Conservation (phyloP, 2,113 vertebrate genomes). For the Odocoileus hemionus region DNA sequence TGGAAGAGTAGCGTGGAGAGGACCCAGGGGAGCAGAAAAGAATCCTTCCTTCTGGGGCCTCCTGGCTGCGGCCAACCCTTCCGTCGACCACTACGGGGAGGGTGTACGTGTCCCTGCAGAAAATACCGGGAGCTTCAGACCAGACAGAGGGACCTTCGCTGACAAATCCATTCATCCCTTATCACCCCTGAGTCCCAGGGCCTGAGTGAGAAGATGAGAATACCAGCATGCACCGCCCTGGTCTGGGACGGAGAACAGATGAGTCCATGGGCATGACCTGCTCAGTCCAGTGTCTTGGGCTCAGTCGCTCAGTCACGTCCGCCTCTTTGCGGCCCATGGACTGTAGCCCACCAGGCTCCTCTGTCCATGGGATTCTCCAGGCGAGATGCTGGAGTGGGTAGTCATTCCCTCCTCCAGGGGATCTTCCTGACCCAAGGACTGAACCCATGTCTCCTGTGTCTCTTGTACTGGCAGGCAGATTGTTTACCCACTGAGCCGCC, state of each 20-base stretch:
- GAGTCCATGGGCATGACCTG: not conserved
- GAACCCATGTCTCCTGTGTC: not conserved
- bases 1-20: not conserved
- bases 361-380: not conserved
- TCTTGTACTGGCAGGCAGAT: not conserved
- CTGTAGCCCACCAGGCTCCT: not conserved
- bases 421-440: not conserved
- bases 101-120: not conserved
- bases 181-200: not conserved
- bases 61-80: not conserved
- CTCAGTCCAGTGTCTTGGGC: not conserved
- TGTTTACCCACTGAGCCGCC: not conserved
- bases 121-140: not conserved
- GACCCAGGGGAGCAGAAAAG: not conserved
- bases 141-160: not conserved
- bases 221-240: not conserved
- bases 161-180: not conserved
- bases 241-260: not conserved
- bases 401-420: not conserved
- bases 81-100: not conserved
- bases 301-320: not conserved
- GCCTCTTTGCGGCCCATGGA: not conserved
- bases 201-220: not conserved
- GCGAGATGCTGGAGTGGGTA: not conserved
- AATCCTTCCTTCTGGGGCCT: not conserved